A percentile compares a stretch with the other conserved stretches of the same genome.
Conservation (phyloP, 2,113 vertebrate species). For the Lontra canadensis region DNA sequence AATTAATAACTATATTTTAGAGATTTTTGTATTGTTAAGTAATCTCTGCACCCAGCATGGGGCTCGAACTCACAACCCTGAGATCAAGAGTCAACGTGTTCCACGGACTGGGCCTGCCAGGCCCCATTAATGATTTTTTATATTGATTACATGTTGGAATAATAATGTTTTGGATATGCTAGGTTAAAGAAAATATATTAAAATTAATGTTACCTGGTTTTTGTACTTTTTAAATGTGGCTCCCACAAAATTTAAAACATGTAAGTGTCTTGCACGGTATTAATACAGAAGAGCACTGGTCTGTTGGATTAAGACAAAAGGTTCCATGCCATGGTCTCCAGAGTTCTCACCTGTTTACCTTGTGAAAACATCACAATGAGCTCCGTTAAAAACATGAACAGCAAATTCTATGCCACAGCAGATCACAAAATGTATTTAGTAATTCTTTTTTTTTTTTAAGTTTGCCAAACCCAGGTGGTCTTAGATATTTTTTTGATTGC, state of each 20-base stretch:
- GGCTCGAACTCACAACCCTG: background rate
- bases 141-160: background rate
- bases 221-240: background rate
- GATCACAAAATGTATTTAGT: background rate
- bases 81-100: background rate
- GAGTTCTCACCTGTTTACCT: background rate
- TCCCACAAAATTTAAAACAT: background rate
- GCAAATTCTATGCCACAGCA: background rate
- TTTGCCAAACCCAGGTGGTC: background rate
- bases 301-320: background rate
- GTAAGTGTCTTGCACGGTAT: background rate
- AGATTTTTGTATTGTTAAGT: background rate
- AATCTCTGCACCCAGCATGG: background rate
- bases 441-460: background rate
- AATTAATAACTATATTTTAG: background rate
- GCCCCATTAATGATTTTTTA: background rate
- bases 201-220: background rate
- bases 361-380: background rate
- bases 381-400: background rate
- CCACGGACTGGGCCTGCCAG: background rate
- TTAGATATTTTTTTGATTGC: background rate
- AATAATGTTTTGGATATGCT: background rate
- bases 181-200: constrained; percentile 39
- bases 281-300: background rate
- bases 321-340: background rate